Conservation (phyloP, 64 coral and sea anemone genomes). For the Actinia equina region DNA sequence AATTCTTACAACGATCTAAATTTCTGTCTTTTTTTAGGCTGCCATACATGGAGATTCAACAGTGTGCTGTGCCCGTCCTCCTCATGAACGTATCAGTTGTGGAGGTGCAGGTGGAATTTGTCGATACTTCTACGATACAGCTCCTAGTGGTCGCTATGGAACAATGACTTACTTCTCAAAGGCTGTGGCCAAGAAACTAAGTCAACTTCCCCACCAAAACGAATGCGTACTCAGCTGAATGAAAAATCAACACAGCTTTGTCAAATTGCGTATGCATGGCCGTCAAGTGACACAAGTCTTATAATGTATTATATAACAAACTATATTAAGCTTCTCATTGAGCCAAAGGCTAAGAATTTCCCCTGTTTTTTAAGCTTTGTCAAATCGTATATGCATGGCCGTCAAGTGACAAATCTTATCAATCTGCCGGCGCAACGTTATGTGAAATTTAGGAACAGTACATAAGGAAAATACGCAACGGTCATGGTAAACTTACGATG, state of each 20-base stretch:
- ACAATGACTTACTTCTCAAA: slow-evolving; percentile 98
- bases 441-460: too few relatives aligned
- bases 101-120: slow-evolving; percentile 87
- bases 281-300: too few relatives aligned
- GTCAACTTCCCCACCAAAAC: slow-evolving; percentile 60
- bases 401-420: too few relatives aligned
- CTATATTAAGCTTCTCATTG: too few relatives aligned
- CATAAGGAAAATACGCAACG: too few relatives aligned
- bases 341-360: too few relatives aligned
- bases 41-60: slow-evolving; percentile 85
- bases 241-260: neutral
- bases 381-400: too few relatives aligned
- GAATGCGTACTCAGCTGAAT: slow-evolving; percentile 78
- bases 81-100: slow-evolving; percentile 65
- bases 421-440: too few relatives aligned
- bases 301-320: too few relatives aligned
- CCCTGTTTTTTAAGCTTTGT: too few relatives aligned
- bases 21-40: slow-evolving; percentile 31
- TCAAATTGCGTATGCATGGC: too few relatives aligned
- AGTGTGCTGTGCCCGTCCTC: slow-evolving; percentile 75
- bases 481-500: too few relatives aligned
- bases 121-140: slow-evolving; percentile 93
- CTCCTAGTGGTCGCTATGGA: slow-evolving; percentile 92
- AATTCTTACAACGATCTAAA: neutral
- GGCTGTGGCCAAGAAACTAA: slow-evolving; percentile 68